Evolutionary conservation across 2,888 invertebrate genomes (phyloP), one percentile per base, ranked within the genome.

Genomic region (Catocala sponsa): DNA sequence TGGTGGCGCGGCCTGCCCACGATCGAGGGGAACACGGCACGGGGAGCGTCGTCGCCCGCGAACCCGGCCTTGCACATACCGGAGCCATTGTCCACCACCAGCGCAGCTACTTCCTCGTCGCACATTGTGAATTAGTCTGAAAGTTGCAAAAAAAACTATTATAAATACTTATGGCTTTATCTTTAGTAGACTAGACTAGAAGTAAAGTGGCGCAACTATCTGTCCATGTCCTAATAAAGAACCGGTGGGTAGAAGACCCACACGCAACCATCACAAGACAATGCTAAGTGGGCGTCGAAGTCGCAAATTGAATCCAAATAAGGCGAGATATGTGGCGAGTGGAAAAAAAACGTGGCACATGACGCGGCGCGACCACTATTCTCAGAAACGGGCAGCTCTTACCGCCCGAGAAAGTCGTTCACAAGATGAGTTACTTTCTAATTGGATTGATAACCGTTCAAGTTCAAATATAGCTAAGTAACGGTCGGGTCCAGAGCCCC

Each of bases 11-110:
- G 98, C 83, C 98, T 96, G 80, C 98, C 98, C 79, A 98, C 98
- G 92, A 99, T 98, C 67, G 98, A 98, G 78, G 99, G 99, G 95
- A 99, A 99, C 81, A 98, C 98, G 89, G 98, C 98, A 85, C 98
- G 96, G 68, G 98, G 98, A 55, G 98, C 98, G 90, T 98, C 98
- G 94, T 98, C 98, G 81, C 98, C 98, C 85, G 98, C 98, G 92
- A 98, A 98, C 80, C 98, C 98, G 93, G 98, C 98, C 92, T 98
- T 98, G 97, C 98, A 98, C 98, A 98, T 98, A 91, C 98, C 98
- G 96, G 98, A 98, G 86, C 98, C 99, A 97, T 99, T 99, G 97
- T 99, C 98, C 88, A 98, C 98, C 90, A 98, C 98, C 95, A 98
- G 96, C 92, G 98, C 98, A 94, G 98, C 98, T 95, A 98, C 98